Percentiles rank a stretch among this genome's conserved stretches.
These are phyloP conservation scores for Horisme vitalbata DNA, from an alignment of 2,888 invertebrate species.

Conservation along the genomic window DNA sequence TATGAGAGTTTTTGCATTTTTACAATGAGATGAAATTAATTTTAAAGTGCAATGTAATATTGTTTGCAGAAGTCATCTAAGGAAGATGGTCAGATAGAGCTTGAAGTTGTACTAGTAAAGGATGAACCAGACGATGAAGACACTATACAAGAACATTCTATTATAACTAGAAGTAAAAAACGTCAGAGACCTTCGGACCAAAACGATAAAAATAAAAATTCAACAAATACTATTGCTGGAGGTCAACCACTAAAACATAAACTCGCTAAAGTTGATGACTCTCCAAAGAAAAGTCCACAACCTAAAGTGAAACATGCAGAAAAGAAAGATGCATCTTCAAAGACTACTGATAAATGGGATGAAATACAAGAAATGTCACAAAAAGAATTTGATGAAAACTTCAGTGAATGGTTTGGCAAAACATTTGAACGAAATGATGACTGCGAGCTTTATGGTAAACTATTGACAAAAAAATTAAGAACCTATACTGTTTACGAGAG, in stretches of 20 bases:
- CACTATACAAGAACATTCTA: neutral
- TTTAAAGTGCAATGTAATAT: too few species aligned
- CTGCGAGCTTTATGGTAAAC: conserved; percentile 11
- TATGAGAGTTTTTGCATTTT: too few species aligned
- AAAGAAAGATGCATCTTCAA: neutral
- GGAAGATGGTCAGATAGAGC: neutral
- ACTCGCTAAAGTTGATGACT: neutral
- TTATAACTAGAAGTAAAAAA: conserved; percentile 6
- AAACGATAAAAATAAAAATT: neutral
- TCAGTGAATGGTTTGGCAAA: neutral
- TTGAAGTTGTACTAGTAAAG: neutral
- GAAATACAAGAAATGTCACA: neutral
- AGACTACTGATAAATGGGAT: neutral
- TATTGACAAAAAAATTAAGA: conserved; percentile 14
- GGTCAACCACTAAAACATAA: neutral
- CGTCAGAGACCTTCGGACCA: too few species aligned
- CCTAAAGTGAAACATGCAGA: neutral
- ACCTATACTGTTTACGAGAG: conserved; percentile 15
- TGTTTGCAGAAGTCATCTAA: conserved; percentile 1
- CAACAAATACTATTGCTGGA: neutral
- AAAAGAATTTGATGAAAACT: neutral
- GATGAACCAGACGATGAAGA: conserved; percentile 2
- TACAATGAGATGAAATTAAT: too few species aligned
- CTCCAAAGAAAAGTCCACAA: neutral
- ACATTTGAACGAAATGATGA: conserved; percentile 7